Conservation (phyloP, 1,140 invertebrate species). For the Acromyrmex heyeri region DNA sequence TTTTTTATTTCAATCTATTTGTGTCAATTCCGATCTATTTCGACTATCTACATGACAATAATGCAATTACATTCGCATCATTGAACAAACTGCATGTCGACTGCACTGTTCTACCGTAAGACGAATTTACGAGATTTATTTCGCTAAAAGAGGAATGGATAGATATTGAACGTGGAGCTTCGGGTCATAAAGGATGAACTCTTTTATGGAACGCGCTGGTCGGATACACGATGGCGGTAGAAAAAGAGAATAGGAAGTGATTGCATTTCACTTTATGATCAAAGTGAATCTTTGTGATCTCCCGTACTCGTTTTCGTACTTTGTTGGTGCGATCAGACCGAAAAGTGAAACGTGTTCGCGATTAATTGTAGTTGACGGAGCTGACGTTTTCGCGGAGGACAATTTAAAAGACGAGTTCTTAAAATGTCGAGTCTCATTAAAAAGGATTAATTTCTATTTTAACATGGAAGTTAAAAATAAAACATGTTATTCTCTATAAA, state of each 20-base stretch:
- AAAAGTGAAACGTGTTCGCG: constrained; percentile 48
- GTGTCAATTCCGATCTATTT: neutral
- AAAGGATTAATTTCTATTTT: neutral
- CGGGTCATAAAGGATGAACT: constrained; percentile 68
- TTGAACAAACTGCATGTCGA: constrained; percentile 16
- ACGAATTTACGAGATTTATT: constrained; percentile 29
- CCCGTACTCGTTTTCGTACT: constrained; percentile 7
- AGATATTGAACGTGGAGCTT: constrained; percentile 54
- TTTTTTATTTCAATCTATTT: neutral
- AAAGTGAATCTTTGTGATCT: constrained; percentile 61
- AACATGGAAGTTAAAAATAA: too few relatives aligned
- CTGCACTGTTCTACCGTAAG: neutral
- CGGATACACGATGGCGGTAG: constrained; percentile 37
- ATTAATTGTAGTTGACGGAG: neutral
- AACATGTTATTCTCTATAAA: too few relatives aligned
- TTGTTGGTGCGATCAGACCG: constrained; percentile 14
- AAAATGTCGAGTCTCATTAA: neutral
- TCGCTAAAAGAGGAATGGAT: constrained; percentile 29
- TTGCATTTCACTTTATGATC: constrained; percentile 75
- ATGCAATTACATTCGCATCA: constrained; percentile 8
- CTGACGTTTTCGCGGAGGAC: neutral
- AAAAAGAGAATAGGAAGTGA: constrained; percentile 66
- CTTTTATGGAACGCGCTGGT: constrained; percentile 51
- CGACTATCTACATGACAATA: neutral
- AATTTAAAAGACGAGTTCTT: neutral